These are phyloP conservation scores for Labia minor DNA, from an alignment of 2,888 invertebrate genomes.

Conservation along the genomic window DNA sequence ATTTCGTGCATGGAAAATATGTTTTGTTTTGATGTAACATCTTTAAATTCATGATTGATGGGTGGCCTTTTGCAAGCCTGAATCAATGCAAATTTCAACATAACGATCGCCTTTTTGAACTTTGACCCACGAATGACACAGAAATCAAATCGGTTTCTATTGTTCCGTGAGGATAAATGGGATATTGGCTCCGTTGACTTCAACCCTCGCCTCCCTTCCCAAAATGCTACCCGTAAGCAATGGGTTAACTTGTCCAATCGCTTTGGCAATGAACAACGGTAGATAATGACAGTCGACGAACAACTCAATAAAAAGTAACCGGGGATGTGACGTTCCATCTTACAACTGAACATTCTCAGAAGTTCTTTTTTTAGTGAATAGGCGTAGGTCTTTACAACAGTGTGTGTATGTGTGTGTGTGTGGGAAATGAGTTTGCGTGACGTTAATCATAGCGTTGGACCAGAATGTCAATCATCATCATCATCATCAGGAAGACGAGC, in stretches of 20 bases:
- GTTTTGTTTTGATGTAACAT: too few relatives aligned
- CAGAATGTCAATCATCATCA: constrained; percentile 13
- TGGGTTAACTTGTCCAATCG: background rate
- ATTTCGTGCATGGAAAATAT: too few relatives aligned
- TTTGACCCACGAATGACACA: too few relatives aligned
- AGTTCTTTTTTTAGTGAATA: background rate
- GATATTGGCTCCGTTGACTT: background rate
- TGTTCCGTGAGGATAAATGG: background rate
- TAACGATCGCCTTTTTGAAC: too few relatives aligned
- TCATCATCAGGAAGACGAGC: constrained; percentile 3
- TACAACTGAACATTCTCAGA: background rate
- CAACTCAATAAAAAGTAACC: background rate
- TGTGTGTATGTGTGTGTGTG: background rate
- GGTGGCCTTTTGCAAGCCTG: too few relatives aligned
- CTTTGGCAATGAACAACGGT: background rate
- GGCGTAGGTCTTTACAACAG: background rate
- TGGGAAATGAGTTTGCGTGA: background rate
- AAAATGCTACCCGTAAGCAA: background rate
- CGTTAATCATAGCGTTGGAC: background rate
- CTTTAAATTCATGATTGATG: too few relatives aligned
- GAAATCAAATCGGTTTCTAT: background rate
- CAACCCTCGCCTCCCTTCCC: too few relatives aligned
- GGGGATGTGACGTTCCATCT: background rate
- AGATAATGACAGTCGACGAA: background rate
- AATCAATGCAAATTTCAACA: too few relatives aligned